Evolutionary conservation across 1,140 invertebrate species (phyloP).

Genomic region (Meteorus sp.): DNA sequence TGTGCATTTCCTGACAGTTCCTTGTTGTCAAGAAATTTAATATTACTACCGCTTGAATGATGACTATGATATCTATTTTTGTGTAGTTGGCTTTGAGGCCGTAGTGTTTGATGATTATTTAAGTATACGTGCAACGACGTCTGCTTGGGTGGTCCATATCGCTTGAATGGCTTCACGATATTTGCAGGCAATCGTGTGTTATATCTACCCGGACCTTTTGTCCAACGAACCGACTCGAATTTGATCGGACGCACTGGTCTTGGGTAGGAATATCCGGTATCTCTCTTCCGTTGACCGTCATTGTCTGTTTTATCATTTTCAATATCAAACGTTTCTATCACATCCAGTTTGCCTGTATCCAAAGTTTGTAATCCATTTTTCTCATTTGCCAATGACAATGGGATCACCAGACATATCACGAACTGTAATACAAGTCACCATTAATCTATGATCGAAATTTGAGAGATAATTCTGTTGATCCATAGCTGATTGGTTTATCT

Average conservation of each 20-base stretch:
- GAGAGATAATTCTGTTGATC: no score
- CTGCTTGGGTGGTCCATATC: slow-evolving; percentile 45
- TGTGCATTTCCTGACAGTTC: slow-evolving; percentile 13
- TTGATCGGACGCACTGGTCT: slow-evolving; percentile 26
- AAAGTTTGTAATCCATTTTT: not conserved
- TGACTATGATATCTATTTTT: slow-evolving; percentile 2
- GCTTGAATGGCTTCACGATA: slow-evolving; percentile 42
- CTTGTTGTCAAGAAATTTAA: not conserved
- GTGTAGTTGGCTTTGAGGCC: slow-evolving; percentile 15
- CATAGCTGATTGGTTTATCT: no score
- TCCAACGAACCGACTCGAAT: slow-evolving; percentile 4
- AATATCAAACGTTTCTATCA: slow-evolving; percentile 28
- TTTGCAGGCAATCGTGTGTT: slow-evolving; percentile 17
- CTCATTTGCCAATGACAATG: not conserved
- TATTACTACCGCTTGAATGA: not conserved
- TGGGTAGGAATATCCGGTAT: slow-evolving; percentile 45
- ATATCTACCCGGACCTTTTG: slow-evolving; percentile 27
- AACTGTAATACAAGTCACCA: not conserved
- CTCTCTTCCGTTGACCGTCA: slow-evolving; percentile 44
- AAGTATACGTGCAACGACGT: slow-evolving; percentile 22
- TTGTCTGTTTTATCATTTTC: slow-evolving; percentile 15
- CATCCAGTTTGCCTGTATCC: slow-evolving; percentile 3
- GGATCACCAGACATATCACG: not conserved
- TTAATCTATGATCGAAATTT: not conserved
- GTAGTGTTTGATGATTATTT: not conserved